A percentile compares a stretch with the other conserved stretches of the same genome.
Evolutionary conservation across 2,113 vertebrate genomes (phyloP).

Genomic region (Balaenoptera acutorostrata): DNA sequence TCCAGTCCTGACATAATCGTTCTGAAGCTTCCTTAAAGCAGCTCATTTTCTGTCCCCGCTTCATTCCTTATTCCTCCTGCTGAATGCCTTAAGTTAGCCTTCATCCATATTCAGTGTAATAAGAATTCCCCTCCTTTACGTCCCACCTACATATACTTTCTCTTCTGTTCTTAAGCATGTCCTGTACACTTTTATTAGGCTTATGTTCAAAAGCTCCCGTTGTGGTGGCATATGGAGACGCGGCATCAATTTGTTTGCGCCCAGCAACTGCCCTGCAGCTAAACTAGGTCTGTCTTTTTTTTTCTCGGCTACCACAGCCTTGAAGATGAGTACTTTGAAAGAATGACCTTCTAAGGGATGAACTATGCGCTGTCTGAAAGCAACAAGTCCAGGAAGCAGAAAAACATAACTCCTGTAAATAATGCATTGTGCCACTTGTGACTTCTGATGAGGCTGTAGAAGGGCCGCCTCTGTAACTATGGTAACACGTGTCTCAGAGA

Average conservation of each 20-base stretch:
- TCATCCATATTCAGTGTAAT: not conserved
- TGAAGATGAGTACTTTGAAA: constrained; percentile 55
- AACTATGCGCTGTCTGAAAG: constrained; percentile 44
- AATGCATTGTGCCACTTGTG: constrained; percentile 19
- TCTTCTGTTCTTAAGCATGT: not conserved
- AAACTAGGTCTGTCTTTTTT: not conserved
- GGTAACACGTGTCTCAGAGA: not conserved
- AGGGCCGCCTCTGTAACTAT: not conserved
- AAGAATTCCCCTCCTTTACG: not conserved
- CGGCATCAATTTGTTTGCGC: not conserved
- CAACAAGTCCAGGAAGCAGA: constrained; percentile 49
- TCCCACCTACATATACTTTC: not conserved
- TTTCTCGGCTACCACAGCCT: constrained; percentile 7
- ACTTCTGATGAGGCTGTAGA: not conserved
- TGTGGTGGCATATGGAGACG: not conserved
- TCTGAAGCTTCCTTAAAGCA: not conserved
- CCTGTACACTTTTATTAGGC: not conserved
- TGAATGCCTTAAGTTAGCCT: not conserved
- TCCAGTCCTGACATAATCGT: not conserved
- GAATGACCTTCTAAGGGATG: constrained; percentile 55
- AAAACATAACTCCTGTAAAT: constrained; percentile 50
- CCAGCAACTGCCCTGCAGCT: not conserved
- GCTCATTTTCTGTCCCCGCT: not conserved
- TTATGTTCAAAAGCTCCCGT: not conserved
- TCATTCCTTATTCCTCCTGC: not conserved